Evolutionary conservation across 1,140 invertebrate genomes (phyloP), one percentile per base, ranked within the genome.

Genomic region (Zaprionus tsacasi): DNA sequence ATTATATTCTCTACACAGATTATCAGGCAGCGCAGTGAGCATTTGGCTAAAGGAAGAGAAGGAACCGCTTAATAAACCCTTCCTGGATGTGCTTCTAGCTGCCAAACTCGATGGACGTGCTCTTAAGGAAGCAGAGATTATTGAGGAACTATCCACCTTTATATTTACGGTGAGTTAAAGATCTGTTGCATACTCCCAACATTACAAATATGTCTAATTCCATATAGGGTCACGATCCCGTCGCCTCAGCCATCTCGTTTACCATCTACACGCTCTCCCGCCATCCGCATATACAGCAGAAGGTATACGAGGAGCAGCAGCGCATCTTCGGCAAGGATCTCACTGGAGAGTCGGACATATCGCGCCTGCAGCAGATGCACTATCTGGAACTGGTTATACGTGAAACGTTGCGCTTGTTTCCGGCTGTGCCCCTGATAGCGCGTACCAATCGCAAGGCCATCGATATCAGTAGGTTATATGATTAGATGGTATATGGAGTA

Each of bases 341-440:
- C 81, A 87, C 40, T 2, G 60, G 30, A 6, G 78, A 88, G 27
- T 72, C 92, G 15, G 93, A 92, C 3, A 74, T 93, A 50, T 92
- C 93, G 7, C 94, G 94, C 50, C 70, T 95, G 64, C 81, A 92
- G 43, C 70, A 93, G 63, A 93, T 96, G 93, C 94, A 93, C 78
- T 96, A 95, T 82, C 88, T 97, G 64, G 96, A 96, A 78, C 93
- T 94, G 75, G 95, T 95, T 21, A 94, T 96, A 45, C 96, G 95
- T 76, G 95, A 96, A 87, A 93, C 94, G 2, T 77, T 96, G 25
- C 91, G 95, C 12, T 76, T 96, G 0, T 96, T 95, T 92, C 96
- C 96, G 0, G 95, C 95, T 13, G 96, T 97, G n/a, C 96, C 96
- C 4, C 93, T 96, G 43, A 95, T 97, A 81, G 94, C 93, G 1